These are phyloP conservation scores for Manduca sexta DNA, from an alignment of 1,140 invertebrate genomes.

Conservation along the genomic window DNA sequence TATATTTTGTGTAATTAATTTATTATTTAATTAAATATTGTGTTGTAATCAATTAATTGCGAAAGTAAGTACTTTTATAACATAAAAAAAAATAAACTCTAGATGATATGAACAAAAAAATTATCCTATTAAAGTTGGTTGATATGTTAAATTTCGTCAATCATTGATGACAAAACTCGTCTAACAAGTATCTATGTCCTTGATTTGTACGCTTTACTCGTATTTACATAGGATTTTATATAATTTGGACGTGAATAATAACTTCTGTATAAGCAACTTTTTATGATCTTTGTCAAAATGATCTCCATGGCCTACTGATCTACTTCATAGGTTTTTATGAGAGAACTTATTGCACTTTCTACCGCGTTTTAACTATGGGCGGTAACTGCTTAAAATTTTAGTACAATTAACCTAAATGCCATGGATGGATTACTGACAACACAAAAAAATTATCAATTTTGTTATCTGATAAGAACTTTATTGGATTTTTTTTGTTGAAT, in stretches of 20 bases:
- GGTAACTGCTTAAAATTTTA: too few relatives aligned
- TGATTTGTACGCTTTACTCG: constrained; percentile 4
- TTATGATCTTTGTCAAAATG: constrained; percentile 3
- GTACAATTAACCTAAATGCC: too few relatives aligned
- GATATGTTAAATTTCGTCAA: constrained; percentile 13
- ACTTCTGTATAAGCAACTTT: not conserved
- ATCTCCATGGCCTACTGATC: constrained; percentile 17
- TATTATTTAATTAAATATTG: not conserved
- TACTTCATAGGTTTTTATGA: constrained; percentile 7
- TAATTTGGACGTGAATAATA: not conserved
- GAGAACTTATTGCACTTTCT: constrained; percentile 18
- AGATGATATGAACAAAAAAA: too few relatives aligned
- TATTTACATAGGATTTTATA: constrained; percentile 10
- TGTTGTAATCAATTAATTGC: constrained; percentile 9
- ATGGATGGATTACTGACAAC: too few relatives aligned
- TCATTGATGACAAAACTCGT: constrained; percentile 28
- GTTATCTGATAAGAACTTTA: constrained; percentile 12
- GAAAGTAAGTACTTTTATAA: constrained; percentile 10
- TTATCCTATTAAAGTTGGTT: too few relatives aligned
- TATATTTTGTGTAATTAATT: constrained; percentile 18
- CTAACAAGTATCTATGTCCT: constrained; percentile 25
- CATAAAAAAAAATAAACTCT: not conserved
- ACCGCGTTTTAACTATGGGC: not conserved
- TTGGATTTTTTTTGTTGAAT: too few relatives aligned
- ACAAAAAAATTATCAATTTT: constrained; percentile 3